Base-by-base conservation (phyloP, 2,797 vertebrate genomes). In the Sebastes matsubarae region DNA sequence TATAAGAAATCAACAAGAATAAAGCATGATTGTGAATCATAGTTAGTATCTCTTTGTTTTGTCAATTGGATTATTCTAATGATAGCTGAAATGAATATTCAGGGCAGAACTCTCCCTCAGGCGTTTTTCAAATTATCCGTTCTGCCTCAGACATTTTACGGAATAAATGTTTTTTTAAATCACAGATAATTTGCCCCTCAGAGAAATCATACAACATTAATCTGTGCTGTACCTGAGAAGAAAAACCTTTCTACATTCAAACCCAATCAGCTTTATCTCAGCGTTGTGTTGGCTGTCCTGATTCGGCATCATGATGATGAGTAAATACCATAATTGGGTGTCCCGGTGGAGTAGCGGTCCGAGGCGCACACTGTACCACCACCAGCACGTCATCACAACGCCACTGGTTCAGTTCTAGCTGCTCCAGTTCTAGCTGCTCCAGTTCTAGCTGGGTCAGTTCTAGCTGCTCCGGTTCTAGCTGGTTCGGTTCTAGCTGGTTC, bases 11-110 rank as follows among this genome's bases (percentile, higher is more conserved):
- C 91, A 89, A 94, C 81, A 90, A 94, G 92, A 96, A 96, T 96
- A 96, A 96, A 96, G 95, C 96, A 96, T 96, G 95, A 93, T 95
- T 96, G 94, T 96, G 90, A 93, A 94, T 94, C 88, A 86, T 92
- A 85, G 61, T 88, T 91, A 78, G 71, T 55, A 68, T 73, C 80
- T 80, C 77, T 77, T 72, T 84, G 58, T 74, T 84, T 72, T 79
- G 59, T 86, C 81, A 66, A 13, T 32, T 50, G 61, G 30, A 46
- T 80, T 16, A 74, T 78, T 38, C 29, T 34, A 36, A 50, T 42
- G 34, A 25, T 3, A 14, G 13, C 20, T 61, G 20, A 74, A 22
- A 54, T 42, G 12, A 42, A 74, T 75, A 36, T 65, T 80, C 25
- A 42, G 5, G 30, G 32, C 38, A 13, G 25, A 57, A n/a, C 38